Percentiles rank a stretch among this genome's conserved stretches.
These are phyloP conservation scores for Euura saliciscinereae DNA, from an alignment of 1,140 invertebrate species.

Conservation along the genomic window DNA sequence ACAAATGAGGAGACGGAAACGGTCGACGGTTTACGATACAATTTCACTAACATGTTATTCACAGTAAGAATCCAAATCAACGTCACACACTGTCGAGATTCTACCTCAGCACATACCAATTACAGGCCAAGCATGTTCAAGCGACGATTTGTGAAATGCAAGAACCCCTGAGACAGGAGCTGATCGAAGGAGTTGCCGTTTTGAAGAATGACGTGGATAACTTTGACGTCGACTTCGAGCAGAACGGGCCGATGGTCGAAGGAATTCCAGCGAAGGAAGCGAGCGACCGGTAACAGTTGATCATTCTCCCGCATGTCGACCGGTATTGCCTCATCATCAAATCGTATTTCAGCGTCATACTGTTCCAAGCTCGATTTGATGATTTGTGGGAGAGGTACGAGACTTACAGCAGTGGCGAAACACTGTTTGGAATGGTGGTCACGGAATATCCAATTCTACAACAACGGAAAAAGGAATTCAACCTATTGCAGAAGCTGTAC, in stretches of 20 bases:
- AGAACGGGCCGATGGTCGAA: conserved; percentile 81
- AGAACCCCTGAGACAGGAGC: conserved; percentile 72
- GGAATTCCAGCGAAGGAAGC: conserved; percentile 83
- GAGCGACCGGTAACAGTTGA: conserved; percentile 69
- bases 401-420: conserved; percentile 82
- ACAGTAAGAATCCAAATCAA: conserved; percentile 59
- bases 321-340: neutral
- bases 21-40: conserved; percentile 77
- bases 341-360: conserved; percentile 63
- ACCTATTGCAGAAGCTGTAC: conserved; percentile 84
- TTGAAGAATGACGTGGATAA: conserved; percentile 73
- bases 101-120: conserved; percentile 5
- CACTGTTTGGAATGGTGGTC: conserved; percentile 79
- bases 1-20: conserved; percentile 79
- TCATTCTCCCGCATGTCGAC: neutral
- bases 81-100: conserved; percentile 19
- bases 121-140: conserved; percentile 72
- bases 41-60: conserved; percentile 77
- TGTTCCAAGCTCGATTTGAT: conserved; percentile 81
- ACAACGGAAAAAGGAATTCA: conserved; percentile 81
- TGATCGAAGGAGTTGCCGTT: conserved; percentile 71
- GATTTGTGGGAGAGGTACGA: conserved; percentile 79
- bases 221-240: conserved; percentile 77
- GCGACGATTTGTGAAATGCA: conserved; percentile 77
- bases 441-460: conserved; percentile 81